Conservation (phyloP, 2,888 invertebrate species). For the Gerosis bhagava region DNA sequence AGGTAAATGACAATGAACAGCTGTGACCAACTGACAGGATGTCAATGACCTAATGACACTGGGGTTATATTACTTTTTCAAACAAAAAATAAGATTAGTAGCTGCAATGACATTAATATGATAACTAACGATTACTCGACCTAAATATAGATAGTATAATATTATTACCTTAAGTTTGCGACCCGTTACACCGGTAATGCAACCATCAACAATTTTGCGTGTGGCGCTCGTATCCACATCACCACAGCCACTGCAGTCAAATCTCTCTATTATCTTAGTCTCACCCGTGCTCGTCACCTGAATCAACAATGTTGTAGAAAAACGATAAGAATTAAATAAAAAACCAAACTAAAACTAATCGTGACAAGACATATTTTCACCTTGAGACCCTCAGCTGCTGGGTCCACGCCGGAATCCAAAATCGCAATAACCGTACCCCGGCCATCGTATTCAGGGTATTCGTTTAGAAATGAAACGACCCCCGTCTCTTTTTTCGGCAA, state of each 20-base stretch:
- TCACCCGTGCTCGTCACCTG: slow-evolving; percentile 94
- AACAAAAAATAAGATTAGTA: too few relatives aligned
- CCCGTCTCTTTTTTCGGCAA: slow-evolving; percentile 98
- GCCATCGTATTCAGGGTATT: slow-evolving; percentile 96
- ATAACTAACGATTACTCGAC: too few relatives aligned
- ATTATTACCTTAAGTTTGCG: slow-evolving; percentile 90
- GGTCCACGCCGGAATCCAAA: slow-evolving; percentile 99
- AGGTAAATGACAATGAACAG: slow-evolving; percentile 39
- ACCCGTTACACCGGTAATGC: slow-evolving; percentile 93
- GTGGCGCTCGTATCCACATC: slow-evolving; percentile 95
- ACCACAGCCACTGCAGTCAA: slow-evolving; percentile 97
- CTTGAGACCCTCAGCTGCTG: slow-evolving; percentile 96
- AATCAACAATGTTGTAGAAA: slow-evolving; percentile 35
- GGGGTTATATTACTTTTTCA: too few relatives aligned
- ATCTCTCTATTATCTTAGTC: slow-evolving; percentile 96
- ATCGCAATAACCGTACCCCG: slow-evolving; percentile 96
- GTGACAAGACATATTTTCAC: slow-evolving; percentile 84
- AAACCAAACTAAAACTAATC: slow-evolving; percentile 57
- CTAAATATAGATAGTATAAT: slow-evolving; percentile 1
- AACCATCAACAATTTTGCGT: slow-evolving; percentile 83
- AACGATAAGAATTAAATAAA: slow-evolving; percentile 39
- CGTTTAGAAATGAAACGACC: slow-evolving; percentile 92
- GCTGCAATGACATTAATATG: too few relatives aligned
- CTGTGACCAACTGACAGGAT: slow-evolving; percentile 34
- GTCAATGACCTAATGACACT: slow-evolving; percentile 41